Conservation (phyloP, 2,113 vertebrate genomes). For the Rhizomys pruinosus region DNA sequence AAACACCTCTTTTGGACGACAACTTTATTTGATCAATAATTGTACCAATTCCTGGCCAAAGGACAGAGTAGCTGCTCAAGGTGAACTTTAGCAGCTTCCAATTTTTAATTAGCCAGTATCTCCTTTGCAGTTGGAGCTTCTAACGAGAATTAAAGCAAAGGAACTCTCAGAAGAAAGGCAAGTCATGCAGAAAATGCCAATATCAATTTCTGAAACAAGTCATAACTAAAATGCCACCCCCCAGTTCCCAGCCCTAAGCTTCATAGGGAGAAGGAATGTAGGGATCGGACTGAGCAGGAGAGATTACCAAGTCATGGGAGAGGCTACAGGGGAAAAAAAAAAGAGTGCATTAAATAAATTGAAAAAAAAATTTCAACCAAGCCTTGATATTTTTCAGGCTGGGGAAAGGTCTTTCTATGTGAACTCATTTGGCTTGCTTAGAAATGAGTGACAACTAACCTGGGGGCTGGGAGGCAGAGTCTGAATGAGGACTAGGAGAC, state of each 20-base stretch:
- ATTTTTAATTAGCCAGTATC: constrained; percentile 82
- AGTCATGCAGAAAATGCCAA: constrained; percentile 86
- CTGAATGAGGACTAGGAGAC: neutral
- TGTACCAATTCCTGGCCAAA: constrained; percentile 80
- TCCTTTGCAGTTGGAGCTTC: constrained; percentile 76
- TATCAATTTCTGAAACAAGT: constrained; percentile 86
- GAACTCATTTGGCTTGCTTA: neutral
- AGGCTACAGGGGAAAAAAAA: constrained; percentile 50
- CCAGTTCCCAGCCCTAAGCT: constrained; percentile 52
- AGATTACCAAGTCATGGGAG: constrained; percentile 69
- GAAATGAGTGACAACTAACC: neutral
- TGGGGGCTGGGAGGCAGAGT: neutral
- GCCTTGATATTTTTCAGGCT: constrained; percentile 6
- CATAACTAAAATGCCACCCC: constrained; percentile 81
- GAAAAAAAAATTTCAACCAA: constrained; percentile 46
- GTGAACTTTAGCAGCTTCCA: constrained; percentile 80
- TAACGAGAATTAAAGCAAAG: constrained; percentile 77
- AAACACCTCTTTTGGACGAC: constrained; percentile 72
- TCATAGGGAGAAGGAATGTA: constrained; percentile 75
- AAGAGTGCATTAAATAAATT: constrained; percentile 60
- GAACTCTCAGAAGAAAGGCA: constrained; percentile 80
- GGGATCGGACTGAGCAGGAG: constrained; percentile 58
- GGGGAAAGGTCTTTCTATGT: neutral
- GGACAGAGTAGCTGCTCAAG: constrained; percentile 66
- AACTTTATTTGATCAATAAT: constrained; percentile 84